Conservation (phyloP, 2,113 vertebrate species). For the Engraulis encrasicolus region DNA sequence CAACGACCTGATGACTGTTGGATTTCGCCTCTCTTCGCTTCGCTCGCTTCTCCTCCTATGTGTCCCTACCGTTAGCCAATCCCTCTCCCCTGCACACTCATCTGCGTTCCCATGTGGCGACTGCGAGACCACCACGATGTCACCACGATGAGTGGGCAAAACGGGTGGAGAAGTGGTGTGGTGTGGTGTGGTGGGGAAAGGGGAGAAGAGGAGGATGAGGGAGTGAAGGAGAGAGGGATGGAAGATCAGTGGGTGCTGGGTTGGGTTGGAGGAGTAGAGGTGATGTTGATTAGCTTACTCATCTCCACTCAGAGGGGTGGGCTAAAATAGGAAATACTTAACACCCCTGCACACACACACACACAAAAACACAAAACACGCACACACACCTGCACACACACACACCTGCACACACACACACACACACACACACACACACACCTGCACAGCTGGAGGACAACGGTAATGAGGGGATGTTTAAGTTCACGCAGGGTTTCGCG, state of each 20-base stretch:
- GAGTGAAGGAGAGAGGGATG: not conserved
- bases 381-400: no score
- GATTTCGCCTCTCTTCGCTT: no score
- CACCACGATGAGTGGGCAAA: no score
- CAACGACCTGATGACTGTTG: no score
- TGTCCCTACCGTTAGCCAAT: no score
- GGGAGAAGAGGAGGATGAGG: not conserved
- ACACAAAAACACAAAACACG: no score
- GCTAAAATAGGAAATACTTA: not conserved
- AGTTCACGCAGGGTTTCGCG: constrained; percentile 13
- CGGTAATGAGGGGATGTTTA: constrained; percentile 15
- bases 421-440: no score
- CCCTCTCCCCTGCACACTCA: no score
- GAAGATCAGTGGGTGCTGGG: not conserved
- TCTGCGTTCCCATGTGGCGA: no score
- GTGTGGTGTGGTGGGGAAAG: not conserved
- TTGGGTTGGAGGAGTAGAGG: not conserved
- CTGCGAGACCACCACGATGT: no score
- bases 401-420: no score
- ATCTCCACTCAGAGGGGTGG: not conserved
- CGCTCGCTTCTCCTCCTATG: no score
- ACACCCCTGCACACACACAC: not conserved
- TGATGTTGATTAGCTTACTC: constrained; percentile 8
- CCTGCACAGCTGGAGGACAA: not conserved
- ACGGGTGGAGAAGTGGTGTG: not conserved